A percentile compares a stretch with the other conserved stretches of the same genome.
Evolutionary conservation across 2,888 invertebrate genomes (phyloP).

Genomic region (Cosmopolites sordidus): DNA sequence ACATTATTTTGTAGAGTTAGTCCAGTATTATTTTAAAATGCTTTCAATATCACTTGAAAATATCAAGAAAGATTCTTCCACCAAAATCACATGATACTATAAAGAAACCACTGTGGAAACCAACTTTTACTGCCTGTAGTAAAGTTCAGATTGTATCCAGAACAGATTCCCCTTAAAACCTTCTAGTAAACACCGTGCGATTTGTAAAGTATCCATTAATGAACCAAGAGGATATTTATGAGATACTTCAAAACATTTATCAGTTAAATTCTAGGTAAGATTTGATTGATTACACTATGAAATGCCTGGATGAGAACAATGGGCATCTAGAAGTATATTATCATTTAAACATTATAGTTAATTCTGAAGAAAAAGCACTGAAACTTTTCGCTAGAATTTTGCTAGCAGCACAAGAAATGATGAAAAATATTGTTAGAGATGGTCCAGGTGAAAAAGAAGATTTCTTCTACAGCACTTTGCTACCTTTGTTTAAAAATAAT

Average conservation of each 20-base stretch:
- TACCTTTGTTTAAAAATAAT: conserved; percentile 38
- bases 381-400: conserved; percentile 14
- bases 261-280: conserved; percentile 26
- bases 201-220: background rate
- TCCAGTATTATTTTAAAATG: conserved; percentile 13
- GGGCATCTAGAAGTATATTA: conserved; percentile 38
- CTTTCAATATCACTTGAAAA: background rate
- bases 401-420: background rate
- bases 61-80: background rate
- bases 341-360: conserved; percentile 27
- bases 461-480: conserved; percentile 45
- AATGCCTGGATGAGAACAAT: conserved; percentile 26
- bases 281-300: conserved; percentile 25
- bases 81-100: background rate
- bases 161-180: background rate
- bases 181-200: background rate
- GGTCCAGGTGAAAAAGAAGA: conserved; percentile 29
- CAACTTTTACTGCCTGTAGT: conserved; percentile 11
- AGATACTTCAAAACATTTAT: background rate
- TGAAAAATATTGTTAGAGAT: conserved; percentile 1
- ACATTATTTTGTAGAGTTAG: conserved; percentile 16
- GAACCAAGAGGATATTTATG: background rate
- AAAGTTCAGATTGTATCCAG: conserved; percentile 3
- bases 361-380: background rate
- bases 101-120: background rate